Evolutionary conservation across 2,888 invertebrate genomes (phyloP).

Genomic region (Harpalus rubripes): DNA sequence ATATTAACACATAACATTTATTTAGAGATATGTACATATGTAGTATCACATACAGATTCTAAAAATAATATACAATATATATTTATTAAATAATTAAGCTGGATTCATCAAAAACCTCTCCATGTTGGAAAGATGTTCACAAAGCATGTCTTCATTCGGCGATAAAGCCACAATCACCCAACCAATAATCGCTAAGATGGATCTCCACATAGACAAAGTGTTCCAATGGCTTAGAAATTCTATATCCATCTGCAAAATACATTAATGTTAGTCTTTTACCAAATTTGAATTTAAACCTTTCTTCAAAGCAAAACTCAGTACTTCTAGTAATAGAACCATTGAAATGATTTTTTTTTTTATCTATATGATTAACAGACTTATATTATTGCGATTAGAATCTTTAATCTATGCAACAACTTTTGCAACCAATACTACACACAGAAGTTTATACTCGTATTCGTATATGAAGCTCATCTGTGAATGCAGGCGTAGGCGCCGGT

Average conservation of each 20-base stretch:
- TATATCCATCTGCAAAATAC: constrained; percentile 78
- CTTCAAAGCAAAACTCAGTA: too few relatives aligned
- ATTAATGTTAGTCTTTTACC: too few relatives aligned
- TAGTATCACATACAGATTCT: background rate
- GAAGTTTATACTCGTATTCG: too few relatives aligned
- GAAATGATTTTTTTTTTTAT: too few relatives aligned
- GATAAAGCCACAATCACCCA: constrained; percentile 81
- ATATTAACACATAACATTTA: constrained; percentile 50
- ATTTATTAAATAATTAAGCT: constrained; percentile 61
- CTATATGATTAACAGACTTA: too few relatives aligned
- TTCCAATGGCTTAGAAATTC: constrained; percentile 81
- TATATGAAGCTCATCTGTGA: too few relatives aligned
- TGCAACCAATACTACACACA: too few relatives aligned
- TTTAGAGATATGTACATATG: constrained; percentile 56
- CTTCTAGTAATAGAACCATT: too few relatives aligned
- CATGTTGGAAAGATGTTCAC: constrained; percentile 77
- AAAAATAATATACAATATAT: constrained; percentile 44
- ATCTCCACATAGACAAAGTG: constrained; percentile 82
- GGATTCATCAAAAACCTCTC: constrained; percentile 71
- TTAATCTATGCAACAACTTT: too few relatives aligned
- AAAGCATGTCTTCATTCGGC: constrained; percentile 79
- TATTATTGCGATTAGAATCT: too few relatives aligned
- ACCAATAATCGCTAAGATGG: constrained; percentile 80
- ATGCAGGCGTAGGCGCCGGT: too few relatives aligned
- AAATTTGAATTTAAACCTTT: too few relatives aligned